Conservation (phyloP, 2,888 invertebrate genomes). For the Eumacrocentrus americanus region DNA sequence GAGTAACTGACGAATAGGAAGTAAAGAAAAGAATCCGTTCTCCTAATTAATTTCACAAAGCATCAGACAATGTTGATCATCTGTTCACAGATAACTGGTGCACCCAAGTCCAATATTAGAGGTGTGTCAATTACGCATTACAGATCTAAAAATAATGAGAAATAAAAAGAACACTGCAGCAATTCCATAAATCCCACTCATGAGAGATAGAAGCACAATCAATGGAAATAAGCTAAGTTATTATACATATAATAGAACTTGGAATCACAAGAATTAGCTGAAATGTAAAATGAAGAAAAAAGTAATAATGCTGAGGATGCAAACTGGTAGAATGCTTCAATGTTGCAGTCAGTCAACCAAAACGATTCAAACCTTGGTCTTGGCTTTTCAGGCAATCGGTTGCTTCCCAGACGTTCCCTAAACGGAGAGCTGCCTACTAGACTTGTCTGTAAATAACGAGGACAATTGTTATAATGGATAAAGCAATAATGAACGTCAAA, state of each 20-base stretch:
- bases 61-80: not conserved
- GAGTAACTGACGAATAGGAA: not conserved
- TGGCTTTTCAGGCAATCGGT: constrained; percentile 79
- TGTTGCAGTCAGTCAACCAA: constrained; percentile 27
- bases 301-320: not conserved
- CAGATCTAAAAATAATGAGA: not conserved
- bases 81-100: not conserved
- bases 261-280: not conserved
- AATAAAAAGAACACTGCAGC: not conserved
- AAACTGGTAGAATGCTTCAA: constrained; percentile 19
- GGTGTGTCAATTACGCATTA: no score
- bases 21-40: not conserved
- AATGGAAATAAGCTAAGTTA: no score
- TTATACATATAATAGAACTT: not conserved
- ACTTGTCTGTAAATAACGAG: constrained; percentile 65
- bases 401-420: constrained; percentile 88
- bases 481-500: not conserved
- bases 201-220: constrained; percentile 38
- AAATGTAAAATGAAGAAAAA: constrained; percentile 21
- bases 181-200: constrained; percentile 28
- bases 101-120: not conserved
- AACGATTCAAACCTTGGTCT: constrained; percentile 77
- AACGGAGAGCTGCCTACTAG: constrained; percentile 78
- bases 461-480: constrained; percentile 29
- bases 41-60: not conserved